Evolutionary conservation across 2,888 invertebrate genomes (phyloP), one percentile per base, ranked within the genome.

Genomic region (Acleris laterana): DNA sequence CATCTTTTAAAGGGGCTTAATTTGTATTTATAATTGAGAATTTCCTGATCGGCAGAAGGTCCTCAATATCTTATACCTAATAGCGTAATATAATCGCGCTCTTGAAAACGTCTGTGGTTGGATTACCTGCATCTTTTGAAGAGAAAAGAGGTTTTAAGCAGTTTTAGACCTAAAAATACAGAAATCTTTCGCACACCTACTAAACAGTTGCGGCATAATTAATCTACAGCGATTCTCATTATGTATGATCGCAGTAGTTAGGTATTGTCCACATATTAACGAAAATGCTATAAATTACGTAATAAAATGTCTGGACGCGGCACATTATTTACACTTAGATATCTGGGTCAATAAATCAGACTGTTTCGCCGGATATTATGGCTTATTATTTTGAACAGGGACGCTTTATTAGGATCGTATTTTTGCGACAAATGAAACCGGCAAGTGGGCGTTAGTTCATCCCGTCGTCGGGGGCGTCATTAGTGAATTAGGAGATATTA

Each of bases 271-370:
- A 46, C 46, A 42, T 32, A 17, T 17, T 48, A 38, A 22, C 46
- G 32, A 22, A 52, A 32, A 25, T 46, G 32, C 49, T 38, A 64
- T 64, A 64, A 49, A 53, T 59, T 53, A 59, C 48, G 63, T 51
- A 64, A 53, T 59, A 64, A 64, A 59, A 59, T 59, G 48, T 53
- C 59, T 64, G 64, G 53, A 53, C 59, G 52, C 16, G 55, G 49
- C 22, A 52, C 58, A 52, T 59, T 64, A 64, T 59, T 59, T 59
- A 53, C 53, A 28, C 48, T 59, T 53, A 64, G 48, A 64, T 59
- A 59, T 63, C 52, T 38, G 48, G 48, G 52, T 46, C 58, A 63
- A 58, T 52, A 58, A 63, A 58, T 58, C 58, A 58, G 32, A 4
- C 51, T n/a, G 53, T 52, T 46, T 51, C 17, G 16, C 48, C 42